Conservation (phyloP, 2,113 vertebrate species). For the Cavia porcellus region DNA sequence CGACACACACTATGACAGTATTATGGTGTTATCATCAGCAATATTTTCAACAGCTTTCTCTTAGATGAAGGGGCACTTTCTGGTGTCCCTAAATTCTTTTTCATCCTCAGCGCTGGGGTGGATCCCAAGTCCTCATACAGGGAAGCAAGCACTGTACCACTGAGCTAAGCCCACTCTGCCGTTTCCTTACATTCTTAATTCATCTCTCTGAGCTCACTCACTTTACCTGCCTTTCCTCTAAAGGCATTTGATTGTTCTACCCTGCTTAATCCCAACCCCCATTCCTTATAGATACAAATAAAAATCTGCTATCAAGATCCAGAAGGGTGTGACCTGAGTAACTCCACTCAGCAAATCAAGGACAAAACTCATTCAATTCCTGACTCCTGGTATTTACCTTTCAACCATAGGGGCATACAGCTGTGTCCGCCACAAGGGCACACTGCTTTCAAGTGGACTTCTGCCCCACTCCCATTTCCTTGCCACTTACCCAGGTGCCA, state of each 20-base stretch:
- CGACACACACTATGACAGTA: accelerated
- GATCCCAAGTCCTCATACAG: neutral
- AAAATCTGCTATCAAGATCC: neutral
- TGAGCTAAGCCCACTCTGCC: no score
- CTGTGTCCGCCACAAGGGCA: neutral
- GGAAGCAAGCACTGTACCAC: neutral
- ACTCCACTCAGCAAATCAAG: neutral
- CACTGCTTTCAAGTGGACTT: neutral
- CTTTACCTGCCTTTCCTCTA: neutral
- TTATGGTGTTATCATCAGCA: accelerated
- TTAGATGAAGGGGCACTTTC: neutral
- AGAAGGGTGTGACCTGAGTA: neutral
- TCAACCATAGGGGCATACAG: neutral
- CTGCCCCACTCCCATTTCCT: neutral
- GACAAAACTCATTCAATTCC: neutral
- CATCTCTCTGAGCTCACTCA: neutral
- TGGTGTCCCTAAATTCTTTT: neutral
- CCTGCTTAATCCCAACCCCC: neutral
- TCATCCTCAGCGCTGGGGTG: neutral
- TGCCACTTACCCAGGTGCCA: neutral
- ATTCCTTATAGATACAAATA: neutral
- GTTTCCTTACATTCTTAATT: neutral
- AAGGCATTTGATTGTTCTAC: neutral
- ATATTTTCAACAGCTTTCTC: neutral
- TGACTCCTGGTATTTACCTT: neutral